Evolutionary conservation across 1,140 invertebrate genomes (phyloP).

Genomic region (Drosophila nasuta): DNA sequence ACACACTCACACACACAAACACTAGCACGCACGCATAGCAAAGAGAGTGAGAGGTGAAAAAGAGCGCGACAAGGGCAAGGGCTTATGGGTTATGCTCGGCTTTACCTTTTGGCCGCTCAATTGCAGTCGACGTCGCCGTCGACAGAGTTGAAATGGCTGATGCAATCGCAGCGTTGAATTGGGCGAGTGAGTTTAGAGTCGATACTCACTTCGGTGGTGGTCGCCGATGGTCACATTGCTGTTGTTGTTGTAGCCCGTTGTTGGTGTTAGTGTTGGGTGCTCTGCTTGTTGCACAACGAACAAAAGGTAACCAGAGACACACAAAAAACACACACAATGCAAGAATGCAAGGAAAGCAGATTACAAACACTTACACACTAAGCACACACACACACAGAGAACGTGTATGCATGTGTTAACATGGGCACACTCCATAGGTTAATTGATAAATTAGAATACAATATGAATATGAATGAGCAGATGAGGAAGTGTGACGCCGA

Average conservation of each 20-base stretch:
- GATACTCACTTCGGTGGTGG: conserved; percentile 40
- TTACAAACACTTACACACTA: conserved; percentile 29
- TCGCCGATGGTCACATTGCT: conserved; percentile 19
- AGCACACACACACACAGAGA: conserved; percentile 2
- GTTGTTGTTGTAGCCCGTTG: background rate
- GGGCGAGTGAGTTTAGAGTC: conserved; percentile 59
- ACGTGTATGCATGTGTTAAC: conserved; percentile 2
- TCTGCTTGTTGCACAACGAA: conserved; percentile 65
- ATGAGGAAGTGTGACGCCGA: conserved; percentile 60
- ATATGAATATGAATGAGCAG: conserved; percentile 36
- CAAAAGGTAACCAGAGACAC: conserved; percentile 56
- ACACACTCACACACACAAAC: background rate
- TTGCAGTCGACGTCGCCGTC: conserved; percentile 45
- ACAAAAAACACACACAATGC: conserved; percentile 22
- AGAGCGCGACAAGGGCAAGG: conserved; percentile 35
- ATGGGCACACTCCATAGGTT: conserved; percentile 56
- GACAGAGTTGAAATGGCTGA: conserved; percentile 64
- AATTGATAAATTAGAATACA: conserved; percentile 70
- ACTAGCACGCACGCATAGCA: background rate
- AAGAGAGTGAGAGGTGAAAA: background rate
- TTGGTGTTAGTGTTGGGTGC: conserved; percentile 35
- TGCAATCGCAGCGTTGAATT: conserved; percentile 66
- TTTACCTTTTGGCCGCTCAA: conserved; percentile 43
- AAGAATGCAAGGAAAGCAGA: conserved; percentile 64
- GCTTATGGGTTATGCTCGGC: conserved; percentile 59